Evolutionary conservation across 2,797 vertebrate genomes (phyloP).

Genomic region (Mastacembelus armatus): DNA sequence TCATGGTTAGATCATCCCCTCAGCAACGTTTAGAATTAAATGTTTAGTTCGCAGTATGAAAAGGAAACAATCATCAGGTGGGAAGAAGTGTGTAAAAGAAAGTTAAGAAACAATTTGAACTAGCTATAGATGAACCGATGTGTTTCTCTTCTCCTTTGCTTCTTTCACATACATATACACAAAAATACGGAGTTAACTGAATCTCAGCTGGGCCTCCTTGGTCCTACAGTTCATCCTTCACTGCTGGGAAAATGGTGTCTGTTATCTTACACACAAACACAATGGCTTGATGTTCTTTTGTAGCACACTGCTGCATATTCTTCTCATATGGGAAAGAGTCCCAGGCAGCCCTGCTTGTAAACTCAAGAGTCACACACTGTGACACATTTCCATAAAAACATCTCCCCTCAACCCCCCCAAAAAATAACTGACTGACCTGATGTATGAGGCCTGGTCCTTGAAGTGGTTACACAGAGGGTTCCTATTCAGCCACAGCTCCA

Average conservation of each 20-base stretch:
- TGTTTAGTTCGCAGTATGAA: slow-evolving; percentile 42
- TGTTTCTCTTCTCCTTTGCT: not conserved
- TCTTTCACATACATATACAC: not conserved
- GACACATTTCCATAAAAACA: not conserved
- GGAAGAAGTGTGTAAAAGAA: slow-evolving; percentile 1
- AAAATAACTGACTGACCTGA: slow-evolving; percentile 85
- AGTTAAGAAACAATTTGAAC: not conserved
- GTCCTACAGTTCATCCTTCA: slow-evolving; percentile 10
- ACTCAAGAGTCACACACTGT: slow-evolving; percentile 20
- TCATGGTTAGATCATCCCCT: slow-evolving; percentile 15
- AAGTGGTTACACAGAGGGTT: slow-evolving; percentile 90
- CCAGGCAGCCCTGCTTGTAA: not conserved
- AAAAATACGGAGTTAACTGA: not conserved
- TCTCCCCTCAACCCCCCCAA: slow-evolving; percentile 27
- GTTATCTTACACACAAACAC: slow-evolving; percentile 10
- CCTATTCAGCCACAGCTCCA: slow-evolving; percentile 90
- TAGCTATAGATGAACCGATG: not conserved
- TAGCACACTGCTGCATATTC: not conserved
- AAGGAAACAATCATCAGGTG: slow-evolving; percentile 39
- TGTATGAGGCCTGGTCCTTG: slow-evolving; percentile 89
- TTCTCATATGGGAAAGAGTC: not conserved
- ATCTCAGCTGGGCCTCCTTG: slow-evolving; percentile 10
- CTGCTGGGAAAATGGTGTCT: slow-evolving; percentile 20
- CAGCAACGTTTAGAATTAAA: slow-evolving; percentile 29
- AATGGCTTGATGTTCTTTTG: not conserved